Percentiles rank a stretch among this genome's conserved stretches.
Evolutionary conservation across 1,140 invertebrate genomes (phyloP).

Genomic region (Tenebrio molitor): DNA sequence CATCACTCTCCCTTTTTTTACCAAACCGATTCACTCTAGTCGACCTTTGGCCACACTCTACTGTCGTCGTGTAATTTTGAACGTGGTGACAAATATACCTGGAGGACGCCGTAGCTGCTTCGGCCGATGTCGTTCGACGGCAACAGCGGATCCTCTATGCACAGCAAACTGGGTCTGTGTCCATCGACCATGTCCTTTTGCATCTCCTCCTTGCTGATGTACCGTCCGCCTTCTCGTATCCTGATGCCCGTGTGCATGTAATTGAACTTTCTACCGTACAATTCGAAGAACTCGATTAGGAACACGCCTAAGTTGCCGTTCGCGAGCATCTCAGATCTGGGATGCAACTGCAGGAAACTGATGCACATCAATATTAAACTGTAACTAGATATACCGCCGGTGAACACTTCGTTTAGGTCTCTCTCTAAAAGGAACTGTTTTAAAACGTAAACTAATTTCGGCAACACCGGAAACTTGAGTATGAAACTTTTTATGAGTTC

Average conservation of each 20-base stretch:
- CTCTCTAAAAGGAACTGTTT: conserved; percentile 98
- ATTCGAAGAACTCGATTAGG: conserved; percentile 97
- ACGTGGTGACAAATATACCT: conserved; percentile 55
- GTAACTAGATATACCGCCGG: conserved; percentile 98
- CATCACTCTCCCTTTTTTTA: too few species aligned
- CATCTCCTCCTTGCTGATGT: conserved; percentile 95
- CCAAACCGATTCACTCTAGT: too few species aligned
- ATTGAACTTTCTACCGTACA: conserved; percentile 97
- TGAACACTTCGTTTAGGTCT: conserved; percentile 99
- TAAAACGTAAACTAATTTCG: conserved; percentile 95
- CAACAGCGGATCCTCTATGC: conserved; percentile 98
- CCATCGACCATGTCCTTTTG: conserved; percentile 94
- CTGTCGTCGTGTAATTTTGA: too few species aligned
- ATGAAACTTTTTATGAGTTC: conserved; percentile 88
- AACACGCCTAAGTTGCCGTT: conserved; percentile 91
- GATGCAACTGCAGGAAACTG: conserved; percentile 91
- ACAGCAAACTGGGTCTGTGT: conserved; percentile 91
- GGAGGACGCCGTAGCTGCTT: conserved; percentile 90
- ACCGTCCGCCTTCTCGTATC: conserved; percentile 93
- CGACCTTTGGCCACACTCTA: too few species aligned
- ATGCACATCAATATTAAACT: conserved; percentile 98
- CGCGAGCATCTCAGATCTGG: conserved; percentile 74
- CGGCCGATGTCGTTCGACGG: conserved; percentile 96
- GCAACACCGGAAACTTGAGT: conserved; percentile 84
- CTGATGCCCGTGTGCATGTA: conserved; percentile 95